Evolutionary conservation across 2,888 invertebrate species (phyloP).

Genomic region (Baronia brevicornis): DNA sequence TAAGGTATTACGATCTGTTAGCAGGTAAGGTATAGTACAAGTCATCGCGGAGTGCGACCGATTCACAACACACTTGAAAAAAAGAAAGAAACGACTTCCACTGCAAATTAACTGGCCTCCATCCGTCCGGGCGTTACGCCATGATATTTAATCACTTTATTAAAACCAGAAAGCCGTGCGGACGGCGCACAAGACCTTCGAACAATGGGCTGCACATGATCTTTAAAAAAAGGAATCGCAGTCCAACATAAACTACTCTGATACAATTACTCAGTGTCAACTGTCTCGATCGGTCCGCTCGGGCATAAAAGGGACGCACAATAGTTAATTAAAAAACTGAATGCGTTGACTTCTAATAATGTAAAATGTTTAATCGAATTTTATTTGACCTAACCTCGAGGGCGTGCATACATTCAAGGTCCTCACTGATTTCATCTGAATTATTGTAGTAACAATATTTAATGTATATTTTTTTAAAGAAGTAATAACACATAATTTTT

Average conservation of each 20-base stretch:
- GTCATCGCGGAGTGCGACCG: not conserved
- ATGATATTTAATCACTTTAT: slow-evolving; percentile 34
- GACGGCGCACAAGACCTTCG: slow-evolving; percentile 16
- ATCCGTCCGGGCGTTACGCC: slow-evolving; percentile 25
- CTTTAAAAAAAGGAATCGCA: slow-evolving; percentile 23
- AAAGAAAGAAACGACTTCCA: slow-evolving; percentile 23
- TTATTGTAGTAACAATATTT: no score
- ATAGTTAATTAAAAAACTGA: slow-evolving; percentile 29
- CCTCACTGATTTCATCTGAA: no score
- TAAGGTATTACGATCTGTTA: no score
- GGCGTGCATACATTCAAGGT: no score
- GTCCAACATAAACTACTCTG: slow-evolving; percentile 18
- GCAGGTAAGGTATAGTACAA: no score
- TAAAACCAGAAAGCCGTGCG: slow-evolving; percentile 25
- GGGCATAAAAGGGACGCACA: slow-evolving; percentile 21
- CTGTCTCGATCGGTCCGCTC: slow-evolving; percentile 20
- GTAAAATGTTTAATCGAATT: slow-evolving; percentile 19
- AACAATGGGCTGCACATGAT: slow-evolving; percentile 28
- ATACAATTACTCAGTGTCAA: slow-evolving; percentile 23
- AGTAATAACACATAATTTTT: no score
- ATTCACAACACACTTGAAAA: slow-evolving; percentile 1
- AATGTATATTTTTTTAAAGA: no score
- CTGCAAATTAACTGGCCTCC: slow-evolving; percentile 24
- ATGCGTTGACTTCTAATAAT: slow-evolving; percentile 23
- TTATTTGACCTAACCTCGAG: not conserved